Base-by-base conservation (phyloP, 2,113 vertebrate species). In the Nicator chloris region DNA sequence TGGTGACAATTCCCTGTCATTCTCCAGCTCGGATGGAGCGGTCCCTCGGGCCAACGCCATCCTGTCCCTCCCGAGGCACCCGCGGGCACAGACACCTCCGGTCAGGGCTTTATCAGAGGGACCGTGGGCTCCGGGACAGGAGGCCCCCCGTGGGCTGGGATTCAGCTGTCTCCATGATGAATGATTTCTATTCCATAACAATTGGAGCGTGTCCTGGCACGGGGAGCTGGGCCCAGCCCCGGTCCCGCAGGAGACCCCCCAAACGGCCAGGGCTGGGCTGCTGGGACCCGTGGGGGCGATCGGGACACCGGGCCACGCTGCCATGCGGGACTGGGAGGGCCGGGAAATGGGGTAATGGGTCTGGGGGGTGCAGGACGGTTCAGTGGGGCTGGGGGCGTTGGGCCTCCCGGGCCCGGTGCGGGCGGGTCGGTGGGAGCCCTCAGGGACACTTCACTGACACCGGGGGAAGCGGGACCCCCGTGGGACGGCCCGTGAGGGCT, bases 1-100 rank as follows among this genome's bases (percentile, higher is more conserved):
- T n/a, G n/a, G n/a, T 42, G 42, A 42, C 42, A 42, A 56, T 56
- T 14, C 54, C 54, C 19, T 4, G 54, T 6, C 28, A 18, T 11
- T 33, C 30, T 12, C 30, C 33, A 7, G 33, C 7, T 14, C 2
- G 31, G 70, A 28, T 7, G 40, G 53, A 57, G 70, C 18, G 7
- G 7, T 10, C 31, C 22, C 51, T 37, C n/a, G 5, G 24, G 45
- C 7, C 45, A 7, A 0, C 2, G 33, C 2, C 17, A 8, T 8
- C 47, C 21, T 28, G 27, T n/a, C 39, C 9, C 31, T 27, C 31
- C 7, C 1, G 69, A 20, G 68, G 49, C 49, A 19, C 51, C 17
- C 5, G 16, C 2, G 31, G 71, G 40, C 1, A 6, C 42, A 30
- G 33, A 31, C 5, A 15, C 28, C 56, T 39, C 37, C 9, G 28